Base-by-base conservation (phyloP, 2,113 vertebrate species). In the Plectropomus leopardus region DNA sequence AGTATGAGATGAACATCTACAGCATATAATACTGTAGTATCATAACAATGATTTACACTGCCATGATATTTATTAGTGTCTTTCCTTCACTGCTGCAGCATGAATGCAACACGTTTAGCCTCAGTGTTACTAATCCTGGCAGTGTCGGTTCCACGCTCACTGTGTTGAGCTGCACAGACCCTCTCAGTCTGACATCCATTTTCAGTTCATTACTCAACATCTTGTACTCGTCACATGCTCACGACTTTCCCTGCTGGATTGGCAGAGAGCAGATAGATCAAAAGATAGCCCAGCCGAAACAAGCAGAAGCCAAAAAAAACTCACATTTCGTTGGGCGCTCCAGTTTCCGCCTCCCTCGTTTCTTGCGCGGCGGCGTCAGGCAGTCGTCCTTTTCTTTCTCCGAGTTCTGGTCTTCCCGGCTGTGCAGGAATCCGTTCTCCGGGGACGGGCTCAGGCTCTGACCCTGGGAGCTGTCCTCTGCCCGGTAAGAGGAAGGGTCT, bases 341-440 rank as follows among this genome's bases (percentile, higher is more conserved):
- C 88, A 96, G 94, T 96, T 97, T 97, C 95, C 96, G 95, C 86
- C 96, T 94, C 42, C 96, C 96, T 87, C 96, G 91, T 87, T 96
- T 97, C 93, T 96, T 96, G 86, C 91, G 92, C 51, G 86, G 89
- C 24, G 82, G 78, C 34, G 76, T 88, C 89, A 93, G 88, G 57
- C 87, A 80, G 92, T 97, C 95, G 83, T 96, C 96, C 83, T 95
- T 95, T 70, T 96, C 95, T 24, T 95, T 94, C 68, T 94, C 93
- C 1, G 93, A 89, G 74, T 97, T 96, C 45, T 92, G 92, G 45
- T 95, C 95, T 40, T 96, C 96, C 82, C 86, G 95, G 78, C 95
- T 91, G 71, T 90, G 85, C 76, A 93, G 95, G 92, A 96, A 95
- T 70, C 97, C 96, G 54, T 98, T 97, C 92, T 97, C 97, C 92